These are phyloP conservation scores for Maconellicoccus hirsutus DNA, from an alignment of 1,140 invertebrate species.

Conservation along the genomic window DNA sequence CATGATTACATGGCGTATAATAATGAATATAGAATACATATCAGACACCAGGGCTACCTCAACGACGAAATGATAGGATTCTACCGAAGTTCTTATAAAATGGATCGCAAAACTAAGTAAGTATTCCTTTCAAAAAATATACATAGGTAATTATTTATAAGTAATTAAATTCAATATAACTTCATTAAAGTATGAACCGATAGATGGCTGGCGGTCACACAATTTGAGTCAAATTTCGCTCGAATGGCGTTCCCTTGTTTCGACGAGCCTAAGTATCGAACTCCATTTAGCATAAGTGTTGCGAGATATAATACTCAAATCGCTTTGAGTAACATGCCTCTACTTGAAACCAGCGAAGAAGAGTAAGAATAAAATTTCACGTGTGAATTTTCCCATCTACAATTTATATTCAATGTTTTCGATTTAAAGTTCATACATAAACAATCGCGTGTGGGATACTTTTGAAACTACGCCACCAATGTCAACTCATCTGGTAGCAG, in stretches of 20 bases:
- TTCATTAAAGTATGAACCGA: background rate
- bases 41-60: conserved; percentile 24
- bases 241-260: conserved; percentile 62
- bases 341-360: conserved; percentile 2
- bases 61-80: conserved; percentile 28
- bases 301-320: conserved; percentile 10
- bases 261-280: conserved; percentile 61
- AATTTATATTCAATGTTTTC: background rate
- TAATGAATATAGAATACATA: conserved; percentile 22
- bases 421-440: background rate
- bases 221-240: conserved; percentile 57
- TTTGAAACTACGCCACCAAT: conserved; percentile 46
- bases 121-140: background rate
- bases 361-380: background rate
- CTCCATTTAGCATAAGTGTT: conserved; percentile 43
- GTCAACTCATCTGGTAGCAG: conserved; percentile 63
- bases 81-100: conserved; percentile 25
- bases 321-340: conserved; percentile 29
- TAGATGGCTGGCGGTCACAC: conserved; percentile 46
- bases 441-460: conserved; percentile 22
- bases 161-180: background rate
- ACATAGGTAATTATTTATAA: background rate
- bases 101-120: conserved; percentile 30
- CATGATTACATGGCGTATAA: background rate
- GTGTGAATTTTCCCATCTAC: background rate